Conservation (phyloP, 2,888 invertebrate genomes). For the Dynastes tityus region DNA sequence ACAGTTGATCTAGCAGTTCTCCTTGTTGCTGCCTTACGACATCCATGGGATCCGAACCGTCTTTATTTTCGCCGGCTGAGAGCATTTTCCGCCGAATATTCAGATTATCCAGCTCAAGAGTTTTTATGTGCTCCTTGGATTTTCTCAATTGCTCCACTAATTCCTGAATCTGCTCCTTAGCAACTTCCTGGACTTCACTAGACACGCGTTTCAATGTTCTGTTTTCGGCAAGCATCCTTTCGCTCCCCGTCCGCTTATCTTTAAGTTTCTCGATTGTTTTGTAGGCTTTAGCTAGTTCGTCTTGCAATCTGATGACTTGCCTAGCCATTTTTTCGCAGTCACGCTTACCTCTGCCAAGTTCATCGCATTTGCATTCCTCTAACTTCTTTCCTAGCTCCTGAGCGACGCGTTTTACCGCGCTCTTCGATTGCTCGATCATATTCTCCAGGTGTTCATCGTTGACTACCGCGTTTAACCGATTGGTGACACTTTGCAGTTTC, state of each 20-base stretch:
- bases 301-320: constrained; percentile 55
- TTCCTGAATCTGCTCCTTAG: constrained; percentile 66
- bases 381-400: constrained; percentile 60
- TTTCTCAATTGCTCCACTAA: constrained; percentile 61
- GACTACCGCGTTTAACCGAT: constrained; percentile 51
- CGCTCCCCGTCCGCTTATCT: constrained; percentile 48
- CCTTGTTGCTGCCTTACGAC: constrained; percentile 64
- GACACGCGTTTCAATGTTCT: constrained; percentile 64
- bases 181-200: constrained; percentile 65
- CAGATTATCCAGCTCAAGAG: constrained; percentile 57
- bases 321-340: constrained; percentile 43
- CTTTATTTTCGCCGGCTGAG: neutral
- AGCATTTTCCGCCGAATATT: constrained; percentile 37
- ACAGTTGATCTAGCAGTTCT: constrained; percentile 62
- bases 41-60: constrained; percentile 61
- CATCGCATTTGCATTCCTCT: constrained; percentile 38
- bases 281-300: constrained; percentile 59
- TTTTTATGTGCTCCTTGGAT: constrained; percentile 57
- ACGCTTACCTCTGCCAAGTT: constrained; percentile 43
- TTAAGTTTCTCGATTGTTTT: constrained; percentile 59
- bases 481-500: constrained; percentile 51
- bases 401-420: constrained; percentile 63
- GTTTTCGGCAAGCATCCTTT: constrained; percentile 61
- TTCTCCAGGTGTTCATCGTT: constrained; percentile 62
- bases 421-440: constrained; percentile 64